phyloP scores from a whole-genome alignment of 2,888 invertebrate species.

The Dryomyza anilis region DNA sequence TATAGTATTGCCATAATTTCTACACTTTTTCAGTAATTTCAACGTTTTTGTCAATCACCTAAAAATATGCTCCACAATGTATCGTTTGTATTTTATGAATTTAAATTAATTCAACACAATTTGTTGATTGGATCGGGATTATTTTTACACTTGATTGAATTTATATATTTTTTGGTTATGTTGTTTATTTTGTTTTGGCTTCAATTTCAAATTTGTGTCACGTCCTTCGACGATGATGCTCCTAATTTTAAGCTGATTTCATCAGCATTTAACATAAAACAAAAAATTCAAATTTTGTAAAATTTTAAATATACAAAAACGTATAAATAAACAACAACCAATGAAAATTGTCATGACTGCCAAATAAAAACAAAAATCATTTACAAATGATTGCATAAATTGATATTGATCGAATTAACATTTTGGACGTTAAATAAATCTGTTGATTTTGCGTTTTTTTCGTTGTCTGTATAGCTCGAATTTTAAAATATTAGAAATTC shows the following conservation, averaged over 20 bases:
- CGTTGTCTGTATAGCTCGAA: conserved; percentile 27
- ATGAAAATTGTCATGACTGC: no score
- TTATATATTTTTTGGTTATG: neutral
- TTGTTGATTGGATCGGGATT: conserved; percentile 4
- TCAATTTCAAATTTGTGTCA: conserved; percentile 21
- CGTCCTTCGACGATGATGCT: conserved; percentile 12
- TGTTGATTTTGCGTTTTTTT: conserved; percentile 16
- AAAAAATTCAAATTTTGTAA: neutral
- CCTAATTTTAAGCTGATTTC: neutral
- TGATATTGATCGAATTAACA: conserved; percentile 9
- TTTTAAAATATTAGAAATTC: no score
- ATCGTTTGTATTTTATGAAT: neutral
- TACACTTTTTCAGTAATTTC: no score
- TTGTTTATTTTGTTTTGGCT: neutral
- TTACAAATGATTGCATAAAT: conserved; percentile 7
- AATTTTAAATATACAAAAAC: conserved; percentile 13
- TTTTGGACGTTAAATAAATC: conserved; percentile 4
- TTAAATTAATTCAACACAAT: no score
- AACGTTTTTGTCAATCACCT: neutral
- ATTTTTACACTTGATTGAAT: conserved; percentile 14
- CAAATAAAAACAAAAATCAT: neutral
- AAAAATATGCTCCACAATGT: neutral
- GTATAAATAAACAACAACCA: no score
- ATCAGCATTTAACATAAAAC: conserved; percentile 4
- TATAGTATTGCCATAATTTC: neutral